Evolutionary conservation across 2,113 vertebrate genomes (phyloP), one percentile per base, ranked within the genome.

Genomic region (pig (Sus scrofa)): DNA sequence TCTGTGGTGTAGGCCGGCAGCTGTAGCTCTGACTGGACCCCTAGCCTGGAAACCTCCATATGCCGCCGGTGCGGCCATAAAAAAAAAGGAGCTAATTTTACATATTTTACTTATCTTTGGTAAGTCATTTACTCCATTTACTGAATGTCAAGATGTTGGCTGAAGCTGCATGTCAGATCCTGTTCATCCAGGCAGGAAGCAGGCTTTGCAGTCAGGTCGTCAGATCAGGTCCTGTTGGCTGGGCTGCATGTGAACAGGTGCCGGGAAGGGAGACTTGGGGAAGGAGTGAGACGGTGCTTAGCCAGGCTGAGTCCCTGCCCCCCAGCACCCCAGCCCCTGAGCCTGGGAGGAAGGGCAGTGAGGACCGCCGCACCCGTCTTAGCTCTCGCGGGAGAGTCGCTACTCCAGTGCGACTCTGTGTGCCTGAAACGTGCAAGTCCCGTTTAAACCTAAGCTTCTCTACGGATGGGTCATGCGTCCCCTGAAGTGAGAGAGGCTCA

Each of bases 211-310:
- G n/a, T n/a, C n/a, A n/a, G n/a, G n/a, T n/a, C n/a, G n/a, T n/a
- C n/a, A n/a, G 44, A 15, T 27, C 11, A 22, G 32, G 22, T 3
- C 52, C 32, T 4, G 0, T 39, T 52, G 82, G 63, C 60, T 93
- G 13, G 75, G 39, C 87, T 78, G 0, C 3, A 0, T 30, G 24
- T 6, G 74, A 27, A 26, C 27, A 20, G 50, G 13, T 20, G 50
- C 27, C 16, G 0, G 5, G 50, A 50, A 18, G 39, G 26, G 85
- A 11, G 3, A 60, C 10, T 24, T 18, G 2, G 4, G 34, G 68
- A 6, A 73, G 32, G 54, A 63, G 27, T 10, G 26, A 67, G 50
- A 18, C n/a, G 83, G 83, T 1, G 83, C 4, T n/a, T 9, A 56
- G 78, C 78, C 78, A 5, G 22, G 77, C 20, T 30, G 6, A 2